Base-by-base conservation (phyloP, 2,113 vertebrate species). In the Corapipo altera region DNA sequence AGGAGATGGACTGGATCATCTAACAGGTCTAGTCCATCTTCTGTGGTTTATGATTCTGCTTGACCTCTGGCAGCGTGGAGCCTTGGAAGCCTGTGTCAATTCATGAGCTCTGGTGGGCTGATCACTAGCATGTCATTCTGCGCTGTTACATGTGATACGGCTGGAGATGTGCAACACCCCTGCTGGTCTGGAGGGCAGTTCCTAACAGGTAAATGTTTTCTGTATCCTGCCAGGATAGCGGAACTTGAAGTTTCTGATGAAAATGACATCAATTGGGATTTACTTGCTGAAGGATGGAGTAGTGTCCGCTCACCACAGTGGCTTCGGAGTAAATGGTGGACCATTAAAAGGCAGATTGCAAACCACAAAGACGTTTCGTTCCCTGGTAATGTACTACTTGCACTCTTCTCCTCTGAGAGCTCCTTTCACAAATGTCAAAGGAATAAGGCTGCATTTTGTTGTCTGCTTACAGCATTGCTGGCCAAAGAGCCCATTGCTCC, bases 241-340 rank as follows among this genome's bases (percentile, higher is more conserved):
- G 98, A 99, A 96, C 98, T 99, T 86, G 98, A 98, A n/a, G 99
- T 99, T 74, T 98, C 98, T 62, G 99, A 99, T 91, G 99, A 99
- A 97, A 99, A 99, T 67, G 99, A 99, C 55, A 99, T 99, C 94
- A 99, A 99, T 41, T 99, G 99, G 99, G 99, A 99, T 96, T 98
- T 99, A 19, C 97, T 99, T 39, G 98, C 99, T 1, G 99, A 99
- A 70, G 99, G 99, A 61, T 99, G 99, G 99, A 99, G 98, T 94
- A 99, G 99, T 77, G 99, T 99, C 49, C 99, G 99, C 32, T 99
- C 99, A 48, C 99, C 99, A 9, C 99, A 99, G 82, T 99, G 99
- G 99, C 99, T 99, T 73, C 98, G 99, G 54, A 99, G 99, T 88
- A 99, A 99, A 98, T 99, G 99, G 99, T 99, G 99, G 99, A 99